A percentile compares a stretch with the other conserved stretches of the same genome.
phyloP scores from a whole-genome alignment of 2,888 invertebrate species.

The Drosophila villosipedis region DNA sequence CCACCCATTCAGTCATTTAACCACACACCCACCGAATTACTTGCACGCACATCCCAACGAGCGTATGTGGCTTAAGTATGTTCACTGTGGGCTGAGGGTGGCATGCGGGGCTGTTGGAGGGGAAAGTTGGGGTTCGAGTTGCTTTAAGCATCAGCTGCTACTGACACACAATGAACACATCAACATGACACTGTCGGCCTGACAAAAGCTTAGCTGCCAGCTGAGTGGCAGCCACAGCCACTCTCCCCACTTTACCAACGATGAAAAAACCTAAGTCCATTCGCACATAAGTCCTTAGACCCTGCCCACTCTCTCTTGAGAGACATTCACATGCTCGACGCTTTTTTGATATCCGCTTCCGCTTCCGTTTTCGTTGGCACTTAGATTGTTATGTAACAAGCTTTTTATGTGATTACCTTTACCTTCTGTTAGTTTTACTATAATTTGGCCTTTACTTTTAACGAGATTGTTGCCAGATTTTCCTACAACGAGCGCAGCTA shows the following conservation, averaged over 20 bases:
- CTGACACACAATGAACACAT: constrained; percentile 80
- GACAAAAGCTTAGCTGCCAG: constrained; percentile 75
- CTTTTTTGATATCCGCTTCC: constrained; percentile 75
- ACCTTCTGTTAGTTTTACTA: constrained; percentile 80
- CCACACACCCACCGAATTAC: constrained; percentile 34
- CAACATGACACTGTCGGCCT: constrained; percentile 76
- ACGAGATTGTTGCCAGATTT: constrained; percentile 78
- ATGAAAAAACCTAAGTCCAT: constrained; percentile 19
- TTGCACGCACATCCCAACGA: constrained; percentile 49
- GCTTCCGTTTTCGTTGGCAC: constrained; percentile 41
- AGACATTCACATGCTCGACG: constrained; percentile 66
- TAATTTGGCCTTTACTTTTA: constrained; percentile 79
- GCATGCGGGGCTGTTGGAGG: not conserved
- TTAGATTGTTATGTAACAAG: constrained; percentile 78
- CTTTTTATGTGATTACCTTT: constrained; percentile 80
- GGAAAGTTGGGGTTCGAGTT: not conserved
- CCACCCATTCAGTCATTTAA: constrained; percentile 13
- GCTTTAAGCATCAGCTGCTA: constrained; percentile 68
- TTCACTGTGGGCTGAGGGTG: constrained; percentile 58
- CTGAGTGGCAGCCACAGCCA: constrained; percentile 40
- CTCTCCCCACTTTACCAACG: constrained; percentile 1
- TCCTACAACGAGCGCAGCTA: constrained; percentile 37
- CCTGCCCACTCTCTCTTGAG: not conserved
- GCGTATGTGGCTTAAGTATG: constrained; percentile 71
- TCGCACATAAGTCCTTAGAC: constrained; percentile 30